Evolutionary conservation across 2,797 vertebrate species (phyloP).

Genomic region (Pteropus rufus): DNA sequence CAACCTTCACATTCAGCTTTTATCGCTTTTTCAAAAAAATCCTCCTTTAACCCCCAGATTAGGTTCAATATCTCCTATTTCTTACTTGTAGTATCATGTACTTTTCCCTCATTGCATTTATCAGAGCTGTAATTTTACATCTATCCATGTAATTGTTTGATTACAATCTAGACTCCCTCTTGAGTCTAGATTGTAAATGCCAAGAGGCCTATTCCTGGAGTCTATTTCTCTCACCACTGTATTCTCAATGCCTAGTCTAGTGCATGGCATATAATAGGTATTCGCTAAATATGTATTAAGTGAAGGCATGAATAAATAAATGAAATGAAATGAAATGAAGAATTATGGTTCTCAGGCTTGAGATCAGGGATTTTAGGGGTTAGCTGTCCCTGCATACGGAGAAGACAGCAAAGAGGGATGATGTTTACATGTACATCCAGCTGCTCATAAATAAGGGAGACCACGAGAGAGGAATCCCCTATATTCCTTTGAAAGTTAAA

Average conservation of each 20-base stretch:
- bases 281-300: background rate
- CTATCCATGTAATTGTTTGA: background rate
- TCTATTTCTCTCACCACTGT: background rate
- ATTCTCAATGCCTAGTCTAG: background rate
- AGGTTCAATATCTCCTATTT: background rate
- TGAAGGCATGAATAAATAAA: background rate
- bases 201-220: background rate
- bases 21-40: background rate
- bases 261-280: background rate
- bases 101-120: background rate
- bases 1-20: background rate
- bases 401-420: background rate
- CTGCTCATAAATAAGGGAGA: constrained; percentile 16
- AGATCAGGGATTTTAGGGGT: background rate
- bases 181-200: background rate
- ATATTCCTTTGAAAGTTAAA: constrained; percentile 47
- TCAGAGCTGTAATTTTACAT: background rate
- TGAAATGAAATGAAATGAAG: background rate
- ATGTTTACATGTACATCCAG: background rate
- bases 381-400: background rate
- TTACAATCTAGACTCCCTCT: background rate
- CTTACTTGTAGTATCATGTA: background rate
- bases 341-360: background rate
- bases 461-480: background rate
- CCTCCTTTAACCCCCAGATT: background rate